Base-by-base conservation (phyloP, 2,797 vertebrate species). In the Micrastur ruficollis region DNA sequence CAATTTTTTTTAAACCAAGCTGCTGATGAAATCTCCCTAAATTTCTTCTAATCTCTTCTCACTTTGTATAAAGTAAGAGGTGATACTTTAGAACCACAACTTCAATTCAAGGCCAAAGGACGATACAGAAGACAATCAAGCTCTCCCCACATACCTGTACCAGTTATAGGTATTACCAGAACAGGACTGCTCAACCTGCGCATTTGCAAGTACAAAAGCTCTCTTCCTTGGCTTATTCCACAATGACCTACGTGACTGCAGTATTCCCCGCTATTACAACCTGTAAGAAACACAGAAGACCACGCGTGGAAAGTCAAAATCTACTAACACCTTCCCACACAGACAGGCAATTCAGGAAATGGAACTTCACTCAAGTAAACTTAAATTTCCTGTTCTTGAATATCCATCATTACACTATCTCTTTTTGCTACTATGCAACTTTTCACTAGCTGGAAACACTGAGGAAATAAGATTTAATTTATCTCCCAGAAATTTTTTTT, bases 61-160 rank as follows among this genome's bases (percentile, higher is more conserved):
- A 44, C 42, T 44, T 18, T 8, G 18, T 17, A 44, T 18, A 44
- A 44, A 42, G 42, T 42, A 42, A n/a, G 18, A 85, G 6, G 7
- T 12, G 7, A 70, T 14, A 61, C 11, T 34, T 83, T 14, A 62
- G 52, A 74, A 67, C 19, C 8, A 46, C 25, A 63, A 3, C 52
- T 55, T 31, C 36, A 44, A 47, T 11, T 23, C n/a, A 40, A 15
- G 8, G 19, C 14, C 46, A 50, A 65, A 81, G n/a, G 22, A 58
- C 0, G 0, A 67, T 12, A 17, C 10, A 14, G 50, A 75, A 25
- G 27, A 46, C 0, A 0, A 70, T 12, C 44, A 61, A 72, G 58
- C 9, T 85, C 46, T 66, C 29, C 31, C 34, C 12, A 63, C n/a
- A 26, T 4, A 36, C 6, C 22, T 32, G 13, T 38, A 74, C 61